These are phyloP conservation scores for Pseudocheirus occidentalis DNA, from an alignment of 2,797 vertebrate species.

Conservation along the genomic window DNA sequence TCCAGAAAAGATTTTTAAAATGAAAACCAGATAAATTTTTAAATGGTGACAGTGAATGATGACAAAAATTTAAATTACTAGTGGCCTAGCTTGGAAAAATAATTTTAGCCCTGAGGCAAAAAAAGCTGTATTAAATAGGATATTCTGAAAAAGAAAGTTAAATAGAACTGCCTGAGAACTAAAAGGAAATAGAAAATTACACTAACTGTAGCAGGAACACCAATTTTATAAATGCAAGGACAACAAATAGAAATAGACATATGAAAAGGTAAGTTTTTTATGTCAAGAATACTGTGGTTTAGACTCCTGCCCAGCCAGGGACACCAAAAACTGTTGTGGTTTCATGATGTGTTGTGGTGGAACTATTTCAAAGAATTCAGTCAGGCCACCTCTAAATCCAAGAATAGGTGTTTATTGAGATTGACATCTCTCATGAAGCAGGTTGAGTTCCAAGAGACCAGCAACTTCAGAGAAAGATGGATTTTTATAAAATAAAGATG, in stretches of 20 bases:
- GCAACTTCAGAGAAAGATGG: too few relatives aligned
- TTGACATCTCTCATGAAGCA: too few relatives aligned
- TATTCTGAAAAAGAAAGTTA: constrained; percentile 78
- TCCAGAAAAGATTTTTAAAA: constrained; percentile 44
- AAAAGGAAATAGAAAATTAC: constrained; percentile 79
- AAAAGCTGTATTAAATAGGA: constrained; percentile 69
- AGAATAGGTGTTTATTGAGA: too few relatives aligned
- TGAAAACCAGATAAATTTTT: constrained; percentile 18
- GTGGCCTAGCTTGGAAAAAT: constrained; percentile 66
- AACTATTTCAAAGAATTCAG: too few relatives aligned
- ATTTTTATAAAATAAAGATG: too few relatives aligned
- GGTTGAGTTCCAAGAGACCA: too few relatives aligned
- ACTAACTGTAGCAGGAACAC: constrained; percentile 76
- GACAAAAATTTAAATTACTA: constrained; percentile 70
- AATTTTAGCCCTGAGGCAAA: constrained; percentile 67
- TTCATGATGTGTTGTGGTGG: too few relatives aligned
- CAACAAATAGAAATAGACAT: constrained; percentile 62
- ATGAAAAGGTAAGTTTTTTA: constrained; percentile 71
- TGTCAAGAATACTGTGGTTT: background rate
- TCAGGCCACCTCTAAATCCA: too few relatives aligned
- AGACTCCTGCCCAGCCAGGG: too few relatives aligned
- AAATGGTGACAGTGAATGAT: constrained; percentile 66
- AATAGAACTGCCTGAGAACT: constrained; percentile 76
- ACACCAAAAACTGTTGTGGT: too few relatives aligned
- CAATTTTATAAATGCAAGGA: constrained; percentile 74